These are phyloP conservation scores for Arremon aurantiirostris DNA, from an alignment of 2,797 vertebrate species.

Conservation along the genomic window DNA sequence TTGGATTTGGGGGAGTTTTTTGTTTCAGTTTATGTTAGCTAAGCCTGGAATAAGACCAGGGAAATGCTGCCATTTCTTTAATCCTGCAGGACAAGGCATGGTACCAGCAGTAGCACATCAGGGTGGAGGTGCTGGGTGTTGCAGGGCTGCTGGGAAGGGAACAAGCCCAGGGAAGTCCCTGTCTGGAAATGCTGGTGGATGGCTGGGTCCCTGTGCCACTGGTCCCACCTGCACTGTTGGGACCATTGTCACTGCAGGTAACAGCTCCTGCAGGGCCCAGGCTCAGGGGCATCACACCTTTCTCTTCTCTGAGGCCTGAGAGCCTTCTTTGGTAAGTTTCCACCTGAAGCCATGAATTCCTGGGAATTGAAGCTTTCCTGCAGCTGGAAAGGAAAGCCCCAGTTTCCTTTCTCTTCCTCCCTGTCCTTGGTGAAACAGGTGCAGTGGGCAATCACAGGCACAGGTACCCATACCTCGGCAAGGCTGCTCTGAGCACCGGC, in stretches of 20 bases:
- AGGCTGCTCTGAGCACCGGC: not conserved
- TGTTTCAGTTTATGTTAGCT: not conserved
- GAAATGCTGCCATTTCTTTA: not conserved
- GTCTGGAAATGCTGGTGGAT: not conserved
- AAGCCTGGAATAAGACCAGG: not conserved
- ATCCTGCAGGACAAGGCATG: not conserved
- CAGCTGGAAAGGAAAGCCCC: not conserved
- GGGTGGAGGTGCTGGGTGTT: not conserved
- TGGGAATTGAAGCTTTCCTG: not conserved
- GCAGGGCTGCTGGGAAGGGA: not conserved
- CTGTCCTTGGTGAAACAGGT: fast-evolving
- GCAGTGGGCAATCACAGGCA: fast-evolving
- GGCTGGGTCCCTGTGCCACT: not conserved
- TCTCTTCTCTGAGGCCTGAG: not conserved
- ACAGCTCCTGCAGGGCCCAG: not conserved
- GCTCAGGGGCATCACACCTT: not conserved
- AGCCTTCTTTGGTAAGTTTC: not conserved
- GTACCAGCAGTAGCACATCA: not conserved
- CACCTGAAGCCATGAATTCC: not conserved
- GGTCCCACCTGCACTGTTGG: not conserved
- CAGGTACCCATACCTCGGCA: not conserved
- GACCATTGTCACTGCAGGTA: fast-evolving
- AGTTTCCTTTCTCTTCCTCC: not conserved
- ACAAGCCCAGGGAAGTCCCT: not conserved
- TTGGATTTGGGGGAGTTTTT: not conserved